Conservation (phyloP, 2,797 vertebrate genomes). For the Meda fulgida region DNA sequence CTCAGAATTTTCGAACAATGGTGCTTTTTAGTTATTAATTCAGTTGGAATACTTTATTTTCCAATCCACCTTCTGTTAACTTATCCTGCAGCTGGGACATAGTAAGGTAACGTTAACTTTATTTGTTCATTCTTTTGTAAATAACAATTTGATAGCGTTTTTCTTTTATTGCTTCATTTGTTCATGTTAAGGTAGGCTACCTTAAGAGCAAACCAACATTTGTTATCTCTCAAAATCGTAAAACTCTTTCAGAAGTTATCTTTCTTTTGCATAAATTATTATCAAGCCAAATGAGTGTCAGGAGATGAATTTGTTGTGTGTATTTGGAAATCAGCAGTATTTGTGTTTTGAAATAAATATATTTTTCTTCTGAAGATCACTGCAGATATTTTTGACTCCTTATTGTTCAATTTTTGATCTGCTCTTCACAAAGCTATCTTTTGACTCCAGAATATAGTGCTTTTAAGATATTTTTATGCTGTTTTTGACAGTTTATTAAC, state of each 20-base stretch:
- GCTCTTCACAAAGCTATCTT: not conserved
- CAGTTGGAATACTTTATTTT: not conserved
- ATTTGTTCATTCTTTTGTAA: not conserved
- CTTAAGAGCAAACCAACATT: conserved; percentile 66
- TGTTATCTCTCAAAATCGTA: conserved; percentile 62
- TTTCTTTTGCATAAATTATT: conserved; percentile 74
- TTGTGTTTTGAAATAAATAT: conserved; percentile 62
- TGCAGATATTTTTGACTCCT: not conserved
- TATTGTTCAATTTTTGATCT: not conserved
- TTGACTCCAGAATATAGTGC: not conserved
- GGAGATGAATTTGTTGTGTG: conserved; percentile 48
- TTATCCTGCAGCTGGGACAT: not conserved
- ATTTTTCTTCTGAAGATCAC: conserved; percentile 55
- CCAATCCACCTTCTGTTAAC: not conserved
- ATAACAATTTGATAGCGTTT: not conserved
- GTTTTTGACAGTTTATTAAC: not conserved
- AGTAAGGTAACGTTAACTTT: not conserved
- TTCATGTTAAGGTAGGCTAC: not conserved
- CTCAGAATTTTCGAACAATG: not conserved
- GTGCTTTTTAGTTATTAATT: conserved; percentile 1
- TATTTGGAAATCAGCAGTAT: conserved; percentile 55
- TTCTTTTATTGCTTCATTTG: conserved; percentile 20
- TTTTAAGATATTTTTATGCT: not conserved
- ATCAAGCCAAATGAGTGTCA: conserved; percentile 74
- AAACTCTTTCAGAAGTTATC: conserved; percentile 57